phyloP scores from a whole-genome alignment of 2,113 vertebrate species.

The Morphnarchus princeps region DNA sequence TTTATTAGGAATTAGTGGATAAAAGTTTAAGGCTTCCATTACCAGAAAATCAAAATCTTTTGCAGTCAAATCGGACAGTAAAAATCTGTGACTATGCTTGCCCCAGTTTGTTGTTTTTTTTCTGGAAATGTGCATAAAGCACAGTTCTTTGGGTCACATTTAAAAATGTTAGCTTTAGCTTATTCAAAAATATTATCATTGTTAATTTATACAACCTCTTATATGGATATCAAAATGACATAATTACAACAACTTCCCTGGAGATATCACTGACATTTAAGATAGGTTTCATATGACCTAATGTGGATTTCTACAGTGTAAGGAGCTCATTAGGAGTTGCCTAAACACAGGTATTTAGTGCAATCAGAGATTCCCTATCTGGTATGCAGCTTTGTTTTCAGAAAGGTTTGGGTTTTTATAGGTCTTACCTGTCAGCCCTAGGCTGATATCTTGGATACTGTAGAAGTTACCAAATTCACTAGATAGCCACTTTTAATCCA shows the following conservation, averaged over 20 bases:
- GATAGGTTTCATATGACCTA: neutral
- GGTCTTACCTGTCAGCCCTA: neutral
- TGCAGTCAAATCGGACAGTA: fast-evolving
- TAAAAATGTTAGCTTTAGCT: neutral
- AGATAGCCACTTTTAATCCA: neutral
- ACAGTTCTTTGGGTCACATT: neutral
- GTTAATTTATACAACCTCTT: neutral
- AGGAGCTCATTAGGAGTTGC: neutral
- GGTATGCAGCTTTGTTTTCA: neutral
- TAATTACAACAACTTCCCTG: neutral
- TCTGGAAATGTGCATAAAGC: neutral
- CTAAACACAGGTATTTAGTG: neutral
- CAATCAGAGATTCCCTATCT: neutral
- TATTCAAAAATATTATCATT: neutral
- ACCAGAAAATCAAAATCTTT: neutral
- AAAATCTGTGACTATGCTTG: neutral
- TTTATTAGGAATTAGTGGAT: neutral
- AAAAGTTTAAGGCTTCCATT: neutral
- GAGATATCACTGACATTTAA: neutral
- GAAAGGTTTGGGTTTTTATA: neutral
- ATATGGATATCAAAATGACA: neutral
- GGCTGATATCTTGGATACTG: neutral
- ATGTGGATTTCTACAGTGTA: neutral
- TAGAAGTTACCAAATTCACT: neutral
- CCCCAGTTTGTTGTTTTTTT: neutral